Base-by-base conservation (phyloP, 2,113 vertebrate genomes). In the Brachyhypopomus occidentalis region DNA sequence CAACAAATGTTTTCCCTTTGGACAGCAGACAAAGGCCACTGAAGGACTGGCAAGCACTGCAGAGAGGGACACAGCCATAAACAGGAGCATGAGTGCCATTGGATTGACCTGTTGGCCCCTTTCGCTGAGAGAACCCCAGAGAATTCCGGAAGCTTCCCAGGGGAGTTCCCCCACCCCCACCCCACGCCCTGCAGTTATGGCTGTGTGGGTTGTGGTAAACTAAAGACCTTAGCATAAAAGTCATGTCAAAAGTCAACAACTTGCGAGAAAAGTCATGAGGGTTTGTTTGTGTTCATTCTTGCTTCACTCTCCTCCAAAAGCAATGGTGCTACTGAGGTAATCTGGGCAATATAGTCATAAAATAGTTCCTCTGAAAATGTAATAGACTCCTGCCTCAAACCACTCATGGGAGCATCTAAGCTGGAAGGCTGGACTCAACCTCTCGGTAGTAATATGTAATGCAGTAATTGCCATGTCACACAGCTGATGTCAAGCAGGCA, bases 91-190 rank as follows among this genome's bases (percentile, higher is more conserved):
- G 25, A 60, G 59, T 48, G 25, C 34, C 64, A 62, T 17, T 1
- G 72, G 52, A 16, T 70, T 77, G 77, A 83, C 84, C 81, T 70
- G 9, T 64, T 83, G 80, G 66, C 75, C 59, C 52, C 22, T 58
- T 66, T 83, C 23, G 60, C 72, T 74, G 64, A 45, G 30, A 70
- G 78, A 66, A 69, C 83, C 81, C 75, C 56, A 41, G 81, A 78
- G 84, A 86, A 86, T 86, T 80, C 77, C 78, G 77, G 27, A 74
- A 59, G 71, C 70, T 41, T 83, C 84, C 78, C 60, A 48, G 66
- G 84, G 84, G 84, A 78, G 62, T 70, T 3, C 30, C 30, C 30
- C 30, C 30, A 30, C 3, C 30, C 30, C 30, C 30, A 30, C 72
- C 81, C 81, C 63, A 67, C 22, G 60, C 23, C 80, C 64, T 77